Base-by-base conservation (phyloP, 2,888 invertebrate species). In the Barypeithes pellucidus region DNA sequence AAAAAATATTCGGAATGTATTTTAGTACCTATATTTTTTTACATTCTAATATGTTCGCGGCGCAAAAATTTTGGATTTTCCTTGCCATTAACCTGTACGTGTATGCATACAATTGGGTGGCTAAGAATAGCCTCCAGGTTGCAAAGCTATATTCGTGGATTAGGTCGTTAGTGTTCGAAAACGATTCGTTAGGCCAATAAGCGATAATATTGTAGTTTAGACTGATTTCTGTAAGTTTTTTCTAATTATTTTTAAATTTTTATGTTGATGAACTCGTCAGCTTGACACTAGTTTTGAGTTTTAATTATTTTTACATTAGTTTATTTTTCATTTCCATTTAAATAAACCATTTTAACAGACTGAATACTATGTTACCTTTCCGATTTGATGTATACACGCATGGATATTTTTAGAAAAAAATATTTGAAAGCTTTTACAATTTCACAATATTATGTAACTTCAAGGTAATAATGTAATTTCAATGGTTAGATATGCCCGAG, bases 81-180 rank as follows among this genome's bases (percentile, higher is more conserved):
- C 50, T 22, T 24, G 11, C 45, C 9, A 16, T 16, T 18, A 47
- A 0, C 45, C 45, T 20, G 16, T 22, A 50, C 50, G 50, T 50
- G 50, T 22, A 22, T 14, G 29, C 29, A 14, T 54, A 14, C 41
- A 67, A 54, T 22, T 39, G 45, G 29, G 16, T 12, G 24, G 20
- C 67, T 73, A 73, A 73, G 69, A 68, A 73, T 72, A 72, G 18
- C 33, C 41, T 73, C 62, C 63, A 63, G 68, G 50, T 65, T 73
- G 45, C 20, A 54, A 61, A 69, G 41, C 61, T 43, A 59, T 57
- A 65, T 65, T 68, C 50, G 36, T 52, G 22, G 22, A 20, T 57
- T 43, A 39, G 54, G 36, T 52, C 45, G 36, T 65, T 68, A 73
- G 73, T 73, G 41, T 69, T 73, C 73, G 39, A 68, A 57, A 52